Conservation (phyloP, 2,113 vertebrate genomes). For the Scomber scombrus region DNA sequence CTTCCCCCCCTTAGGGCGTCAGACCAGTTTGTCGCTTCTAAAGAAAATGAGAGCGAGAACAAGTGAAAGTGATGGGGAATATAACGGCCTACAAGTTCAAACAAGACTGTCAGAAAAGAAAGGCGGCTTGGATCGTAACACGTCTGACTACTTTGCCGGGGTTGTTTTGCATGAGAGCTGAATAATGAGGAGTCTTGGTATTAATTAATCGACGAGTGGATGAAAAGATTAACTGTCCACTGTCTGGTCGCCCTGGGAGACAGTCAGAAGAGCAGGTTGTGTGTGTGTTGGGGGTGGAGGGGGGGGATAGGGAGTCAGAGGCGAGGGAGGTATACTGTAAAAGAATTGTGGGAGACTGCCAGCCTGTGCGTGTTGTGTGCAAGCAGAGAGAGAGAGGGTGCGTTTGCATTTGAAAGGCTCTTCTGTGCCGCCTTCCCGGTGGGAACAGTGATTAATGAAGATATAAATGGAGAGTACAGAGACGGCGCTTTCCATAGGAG, state of each 20-base stretch:
- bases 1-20: conserved; percentile 16
- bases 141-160: conserved; percentile 6
- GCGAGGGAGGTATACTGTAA: conserved; percentile 68
- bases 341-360: conserved; percentile 47
- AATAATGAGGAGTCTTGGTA: conserved; percentile 62
- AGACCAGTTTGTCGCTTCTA: conserved; percentile 59
- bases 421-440: conserved; percentile 60
- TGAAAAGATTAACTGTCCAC: conserved; percentile 68
- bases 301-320: conserved; percentile 31
- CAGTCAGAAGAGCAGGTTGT: conserved; percentile 50
- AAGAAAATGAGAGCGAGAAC: conserved; percentile 53
- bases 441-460: conserved; percentile 77
- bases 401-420: conserved; percentile 80
- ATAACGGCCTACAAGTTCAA: conserved; percentile 55
- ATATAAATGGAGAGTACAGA: conserved; percentile 68
- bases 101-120: conserved; percentile 41
- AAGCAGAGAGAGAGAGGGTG: background rate
- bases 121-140: conserved; percentile 23
- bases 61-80: conserved; percentile 32
- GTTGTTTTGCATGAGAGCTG: conserved; percentile 50
- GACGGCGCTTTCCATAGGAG: conserved; percentile 65
- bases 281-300: conserved; percentile 6
- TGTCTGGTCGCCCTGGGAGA: conserved; percentile 72
- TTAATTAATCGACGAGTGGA: conserved; percentile 68
- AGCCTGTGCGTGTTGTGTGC: conserved; percentile 48